Evolutionary conservation across 2,888 invertebrate species (phyloP), one percentile per base, ranked within the genome.

Genomic region (Notodonta ziczac): DNA sequence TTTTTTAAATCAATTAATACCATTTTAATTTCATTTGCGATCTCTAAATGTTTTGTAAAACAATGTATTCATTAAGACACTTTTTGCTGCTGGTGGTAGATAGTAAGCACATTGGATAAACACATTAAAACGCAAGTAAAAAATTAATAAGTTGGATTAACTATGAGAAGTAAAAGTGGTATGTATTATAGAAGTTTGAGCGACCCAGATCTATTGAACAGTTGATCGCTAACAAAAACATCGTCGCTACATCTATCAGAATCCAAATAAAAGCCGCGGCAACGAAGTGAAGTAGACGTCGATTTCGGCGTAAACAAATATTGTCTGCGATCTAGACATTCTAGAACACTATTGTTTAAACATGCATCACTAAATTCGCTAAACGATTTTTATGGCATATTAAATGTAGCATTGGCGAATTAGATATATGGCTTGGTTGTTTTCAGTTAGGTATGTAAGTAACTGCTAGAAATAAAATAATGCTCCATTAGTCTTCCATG

Each of bases 151-250:
- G 68, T 56, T 24, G 72, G 73, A 87, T 6, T 84, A 81, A 87
- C 84, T 87, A 82, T 76, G 70, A 73, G 67, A 84, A 91, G 91
- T 91, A 92, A 92, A 92, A 92, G 92, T 91, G 84, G 81, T 86
- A 75, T 74, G 85, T 84, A 85, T 86, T 89, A 87, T 87, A 82
- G 83, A 80, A 81, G 86, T 83, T 84, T 79, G 81, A 80, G 67
- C 86, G 91, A 90, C 92, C 92, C 77, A 90, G 85, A 84, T 93
- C 82, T 83, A 83, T 88, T 83, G 83, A 84, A 66, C 73, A 80
- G 69, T 69, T 74, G 79, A 81, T 82, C 81, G 80, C 69, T 65
- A 70, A 82, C 84, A 91, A 91, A 91, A 91, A 90, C 83, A 74
- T 78, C 80, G 14, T 40, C 55, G 55, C 57, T 63, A 56, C 72